Conservation (phyloP, 2,113 vertebrate species). For the Rhadina sibilatrix region DNA sequence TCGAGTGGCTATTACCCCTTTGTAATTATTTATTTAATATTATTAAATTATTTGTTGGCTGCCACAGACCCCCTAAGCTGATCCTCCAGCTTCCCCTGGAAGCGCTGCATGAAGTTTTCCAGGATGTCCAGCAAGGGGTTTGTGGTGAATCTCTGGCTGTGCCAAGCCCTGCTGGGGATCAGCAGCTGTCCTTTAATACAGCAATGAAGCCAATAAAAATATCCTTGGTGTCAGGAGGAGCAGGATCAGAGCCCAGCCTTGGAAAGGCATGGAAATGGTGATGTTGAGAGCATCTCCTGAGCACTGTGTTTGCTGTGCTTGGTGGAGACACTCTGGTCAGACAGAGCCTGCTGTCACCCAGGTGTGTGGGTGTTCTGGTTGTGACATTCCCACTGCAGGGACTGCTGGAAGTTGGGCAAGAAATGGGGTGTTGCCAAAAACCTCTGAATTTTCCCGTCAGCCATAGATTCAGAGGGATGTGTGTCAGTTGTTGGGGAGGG, state of each 20-base stretch:
- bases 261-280: background rate
- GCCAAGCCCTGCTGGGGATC: background rate
- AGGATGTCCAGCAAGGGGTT: background rate
- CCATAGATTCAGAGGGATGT: background rate
- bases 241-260: background rate
- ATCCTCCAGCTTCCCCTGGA: background rate
- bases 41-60: background rate
- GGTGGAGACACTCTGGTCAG: background rate
- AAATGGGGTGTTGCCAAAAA: background rate
- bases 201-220: background rate
- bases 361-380: background rate
- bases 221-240: background rate
- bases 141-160: background rate
- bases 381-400: background rate
- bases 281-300: background rate
- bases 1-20: background rate
- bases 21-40: too few relatives aligned
- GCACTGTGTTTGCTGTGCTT: background rate
- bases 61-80: background rate
- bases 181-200: background rate
- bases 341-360: background rate
- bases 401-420: background rate
- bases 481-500: rapidly evolving
- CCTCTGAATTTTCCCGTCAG: background rate
- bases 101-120: background rate